Base-by-base conservation (phyloP, 2,113 vertebrate genomes). In the Daphoenositta chrysoptera region DNA sequence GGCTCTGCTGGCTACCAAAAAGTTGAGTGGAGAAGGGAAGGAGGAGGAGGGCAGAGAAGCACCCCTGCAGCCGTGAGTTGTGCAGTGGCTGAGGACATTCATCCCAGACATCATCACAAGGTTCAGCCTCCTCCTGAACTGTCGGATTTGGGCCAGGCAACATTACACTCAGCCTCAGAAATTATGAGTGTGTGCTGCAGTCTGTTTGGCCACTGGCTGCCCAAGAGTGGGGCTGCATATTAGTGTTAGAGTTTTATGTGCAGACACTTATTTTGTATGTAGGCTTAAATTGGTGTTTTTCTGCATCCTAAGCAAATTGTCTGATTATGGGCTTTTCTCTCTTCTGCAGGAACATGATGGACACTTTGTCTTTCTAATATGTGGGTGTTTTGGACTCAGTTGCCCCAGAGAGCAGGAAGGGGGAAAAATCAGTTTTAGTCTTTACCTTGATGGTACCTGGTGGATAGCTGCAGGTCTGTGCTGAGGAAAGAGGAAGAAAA, bases 1-100 rank as follows among this genome's bases (percentile, higher is more conserved):
- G 35, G 13, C 53, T 50, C 61, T 0, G 0, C 7, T 35, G 33
- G 27, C 33, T 35, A 63, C 21, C 63, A 50, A 47, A 83, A 90
- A 63, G 16, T 15, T 24, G 35, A 65, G 40, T 33, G 24, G 35
- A 70, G 47, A 71, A 30, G 23, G 26, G 19, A n/a, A 70, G 11
- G 16, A 44, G 39, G 27, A 69, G n/a, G n/a, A 82, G 22, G 42
- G 83, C 19, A 70, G 18, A 65, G 22, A 77, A 78, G 18, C 42
- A 48, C 1, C 13, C 9, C 2, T 0, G 0, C 5, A 56, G 39
- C 47, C 6, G 0, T 39, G 42, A 84, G 9, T 15, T 64, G 22
- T 57, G 27, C 9, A 3, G 7, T 37, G 27, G 4, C 5, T 75
- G n/a, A n/a, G 30, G 17, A 30, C 21, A 23, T 16, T 79, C 8